Conservation (phyloP, 2,113 vertebrate species). For the Sorex fumeus region DNA sequence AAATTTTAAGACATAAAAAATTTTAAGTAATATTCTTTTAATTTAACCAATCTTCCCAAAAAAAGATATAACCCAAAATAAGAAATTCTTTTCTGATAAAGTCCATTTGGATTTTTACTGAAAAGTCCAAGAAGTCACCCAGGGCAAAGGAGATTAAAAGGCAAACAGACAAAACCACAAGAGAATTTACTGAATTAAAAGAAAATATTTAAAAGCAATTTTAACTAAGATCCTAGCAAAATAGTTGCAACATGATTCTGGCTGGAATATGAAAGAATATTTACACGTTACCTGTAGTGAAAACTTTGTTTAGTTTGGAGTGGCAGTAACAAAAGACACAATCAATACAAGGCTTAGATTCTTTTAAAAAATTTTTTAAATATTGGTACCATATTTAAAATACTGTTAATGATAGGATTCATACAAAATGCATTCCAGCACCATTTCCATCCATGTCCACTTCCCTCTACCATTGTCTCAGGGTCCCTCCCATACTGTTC, state of each 20-base stretch:
- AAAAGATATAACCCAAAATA: neutral
- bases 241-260: slow-evolving; percentile 2
- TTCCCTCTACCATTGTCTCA: too few species aligned
- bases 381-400: too few species aligned
- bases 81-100: slow-evolving; percentile 23
- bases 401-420: too few species aligned
- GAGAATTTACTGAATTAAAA: slow-evolving; percentile 17
- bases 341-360: slow-evolving; percentile 7
- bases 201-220: slow-evolving; percentile 42
- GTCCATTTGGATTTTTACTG: neutral
- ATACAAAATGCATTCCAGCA: too few species aligned
- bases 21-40: slow-evolving; percentile 51
- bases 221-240: neutral
- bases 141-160: neutral
- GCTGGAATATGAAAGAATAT: slow-evolving; percentile 31
- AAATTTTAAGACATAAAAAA: slow-evolving; percentile 29
- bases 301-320: neutral
- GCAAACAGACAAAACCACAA: slow-evolving; percentile 27
- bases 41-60: neutral
- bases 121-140: slow-evolving; percentile 32
- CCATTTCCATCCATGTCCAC: too few species aligned
- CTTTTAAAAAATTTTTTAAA: neutral
- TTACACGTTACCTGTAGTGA: neutral
- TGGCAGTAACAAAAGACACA: neutral
- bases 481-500: too few species aligned